These are phyloP conservation scores for Phortica okadai DNA, from an alignment of 2,888 invertebrate species.

Conservation along the genomic window DNA sequence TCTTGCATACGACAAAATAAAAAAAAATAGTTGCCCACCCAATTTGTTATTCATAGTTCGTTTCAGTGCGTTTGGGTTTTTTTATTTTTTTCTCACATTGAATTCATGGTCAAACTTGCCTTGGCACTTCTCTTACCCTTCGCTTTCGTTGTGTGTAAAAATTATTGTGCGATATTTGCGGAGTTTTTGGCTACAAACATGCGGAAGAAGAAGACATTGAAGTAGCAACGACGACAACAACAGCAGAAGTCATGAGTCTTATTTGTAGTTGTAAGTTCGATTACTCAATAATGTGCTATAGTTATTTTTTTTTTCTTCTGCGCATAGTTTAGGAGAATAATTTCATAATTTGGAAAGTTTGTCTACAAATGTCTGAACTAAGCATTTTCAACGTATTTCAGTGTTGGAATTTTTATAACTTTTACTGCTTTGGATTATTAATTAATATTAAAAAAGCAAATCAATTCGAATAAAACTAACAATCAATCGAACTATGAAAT, in stretches of 20 bases:
- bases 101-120: constrained; percentile 62
- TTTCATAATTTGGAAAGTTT: constrained; percentile 26
- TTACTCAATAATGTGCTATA: constrained; percentile 58
- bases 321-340: constrained; percentile 29
- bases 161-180: constrained; percentile 12
- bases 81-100: constrained; percentile 56
- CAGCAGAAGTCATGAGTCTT: constrained; percentile 63
- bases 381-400: constrained; percentile 3
- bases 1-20: not conserved
- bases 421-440: constrained; percentile 6
- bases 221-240: constrained; percentile 34
- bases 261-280: constrained; percentile 41
- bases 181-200: constrained; percentile 1
- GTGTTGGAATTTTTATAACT: constrained; percentile 17
- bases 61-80: constrained; percentile 44
- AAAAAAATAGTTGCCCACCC: not conserved
- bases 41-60: not conserved
- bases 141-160: not conserved
- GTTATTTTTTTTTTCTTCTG: constrained; percentile 42
- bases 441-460: not conserved
- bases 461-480: not conserved
- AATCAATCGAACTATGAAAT: not conserved
- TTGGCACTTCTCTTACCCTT: too few relatives aligned
- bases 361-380: not conserved
- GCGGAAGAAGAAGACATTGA: not conserved